Conservation (phyloP, 2,113 vertebrate genomes). For the Oncorhynchus tshawytscha region DNA sequence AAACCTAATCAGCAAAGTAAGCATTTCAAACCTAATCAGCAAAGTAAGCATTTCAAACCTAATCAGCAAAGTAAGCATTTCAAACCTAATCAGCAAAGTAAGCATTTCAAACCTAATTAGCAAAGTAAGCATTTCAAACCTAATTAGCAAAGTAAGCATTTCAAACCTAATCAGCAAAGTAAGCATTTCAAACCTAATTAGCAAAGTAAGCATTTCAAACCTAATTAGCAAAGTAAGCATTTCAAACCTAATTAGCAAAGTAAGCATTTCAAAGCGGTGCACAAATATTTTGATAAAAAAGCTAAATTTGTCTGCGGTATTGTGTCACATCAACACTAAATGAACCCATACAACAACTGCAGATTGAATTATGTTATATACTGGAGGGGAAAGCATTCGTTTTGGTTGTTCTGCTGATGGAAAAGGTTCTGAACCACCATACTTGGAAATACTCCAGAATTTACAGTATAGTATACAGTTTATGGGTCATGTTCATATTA, state of each 20-base stretch:
- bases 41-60: too few species aligned
- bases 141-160: too few species aligned
- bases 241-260: not conserved
- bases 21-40: not conserved
- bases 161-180: too few species aligned
- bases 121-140: not conserved
- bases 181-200: not conserved
- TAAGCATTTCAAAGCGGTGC: not conserved
- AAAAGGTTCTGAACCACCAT: not conserved
- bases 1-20: not conserved
- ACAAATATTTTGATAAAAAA: too few species aligned
- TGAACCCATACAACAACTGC: not conserved
- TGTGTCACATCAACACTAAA: not conserved
- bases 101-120: too few species aligned
- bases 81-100: not conserved
- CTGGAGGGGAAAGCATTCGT: too few species aligned
- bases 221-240: too few species aligned
- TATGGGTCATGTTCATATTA: not conserved
- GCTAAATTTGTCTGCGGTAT: not conserved
- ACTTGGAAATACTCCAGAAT: not conserved
- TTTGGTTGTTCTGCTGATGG: too few species aligned
- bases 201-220: too few species aligned
- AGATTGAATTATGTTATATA: too few species aligned
- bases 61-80: not conserved
- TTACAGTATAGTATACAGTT: not conserved